Percentiles rank a stretch among this genome's conserved stretches.
Evolutionary conservation across 2,888 invertebrate genomes (phyloP).

Genomic region (Drosophila nr. fundita): DNA sequence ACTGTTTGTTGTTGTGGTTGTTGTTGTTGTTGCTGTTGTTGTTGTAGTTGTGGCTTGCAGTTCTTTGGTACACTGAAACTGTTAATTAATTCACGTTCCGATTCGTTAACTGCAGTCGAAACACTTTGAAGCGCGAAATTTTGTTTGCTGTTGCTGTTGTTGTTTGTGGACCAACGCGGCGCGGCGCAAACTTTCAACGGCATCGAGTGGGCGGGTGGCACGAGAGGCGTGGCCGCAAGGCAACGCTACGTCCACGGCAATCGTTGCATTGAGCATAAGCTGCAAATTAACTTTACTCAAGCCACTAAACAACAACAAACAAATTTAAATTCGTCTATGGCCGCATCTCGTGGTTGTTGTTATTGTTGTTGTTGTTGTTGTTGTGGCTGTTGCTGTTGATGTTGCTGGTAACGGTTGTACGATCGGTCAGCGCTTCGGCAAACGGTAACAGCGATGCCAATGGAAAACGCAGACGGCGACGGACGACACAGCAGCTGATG

Average conservation of each 20-base stretch:
- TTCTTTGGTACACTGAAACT: constrained; percentile 77
- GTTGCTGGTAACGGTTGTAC: constrained; percentile 63
- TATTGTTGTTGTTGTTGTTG: constrained; percentile 32
- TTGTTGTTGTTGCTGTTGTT: constrained; percentile 8
- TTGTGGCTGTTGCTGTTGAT: constrained; percentile 24
- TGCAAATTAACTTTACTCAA: constrained; percentile 17
- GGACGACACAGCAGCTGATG: constrained; percentile 35
- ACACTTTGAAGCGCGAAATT: constrained; percentile 80
- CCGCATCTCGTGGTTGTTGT: constrained; percentile 47
- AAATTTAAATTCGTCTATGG: constrained; percentile 53
- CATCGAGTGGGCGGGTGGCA: constrained; percentile 41
- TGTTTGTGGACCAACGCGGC: constrained; percentile 49
- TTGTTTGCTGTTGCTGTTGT: constrained; percentile 44
- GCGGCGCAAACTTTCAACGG: constrained; percentile 48
- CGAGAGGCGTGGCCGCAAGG: constrained; percentile 50
- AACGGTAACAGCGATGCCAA: constrained; percentile 65
- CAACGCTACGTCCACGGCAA: constrained; percentile 37
- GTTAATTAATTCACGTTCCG: constrained; percentile 82
- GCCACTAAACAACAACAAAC: constrained; percentile 30
- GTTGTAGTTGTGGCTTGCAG: constrained; percentile 56
- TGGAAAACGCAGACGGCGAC: constrained; percentile 24
- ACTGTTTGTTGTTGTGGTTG: constrained; percentile 41
- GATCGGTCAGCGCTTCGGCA: constrained; percentile 42
- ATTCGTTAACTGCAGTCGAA: constrained; percentile 81
- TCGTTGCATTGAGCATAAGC: constrained; percentile 57